phyloP scores from a whole-genome alignment of 2,113 vertebrate species.

The Heliornis fulica region DNA sequence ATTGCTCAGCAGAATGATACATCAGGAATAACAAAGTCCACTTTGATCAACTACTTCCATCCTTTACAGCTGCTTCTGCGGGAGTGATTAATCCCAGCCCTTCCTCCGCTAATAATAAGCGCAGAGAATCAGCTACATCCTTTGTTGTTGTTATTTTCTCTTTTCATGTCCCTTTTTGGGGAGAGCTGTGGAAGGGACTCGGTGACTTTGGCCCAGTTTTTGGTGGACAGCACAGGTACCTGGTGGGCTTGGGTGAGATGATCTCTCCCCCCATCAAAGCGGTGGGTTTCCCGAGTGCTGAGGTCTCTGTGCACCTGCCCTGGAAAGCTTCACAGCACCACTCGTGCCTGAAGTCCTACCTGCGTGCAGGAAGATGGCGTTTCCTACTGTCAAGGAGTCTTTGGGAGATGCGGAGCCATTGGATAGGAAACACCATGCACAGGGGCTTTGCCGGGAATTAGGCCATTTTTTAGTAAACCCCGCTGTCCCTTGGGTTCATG shows the following conservation, averaged over 20 bases:
- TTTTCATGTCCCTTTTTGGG: conserved; percentile 20
- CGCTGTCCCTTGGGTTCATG: not conserved
- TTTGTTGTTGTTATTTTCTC: conserved; percentile 56
- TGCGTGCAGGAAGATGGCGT: not conserved
- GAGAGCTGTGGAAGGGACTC: not conserved
- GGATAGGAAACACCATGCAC: conserved; percentile 29
- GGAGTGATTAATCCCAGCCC: conserved; percentile 47
- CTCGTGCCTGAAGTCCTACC: not conserved
- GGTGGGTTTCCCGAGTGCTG: rapidly evolving
- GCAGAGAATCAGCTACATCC: conserved; percentile 44
- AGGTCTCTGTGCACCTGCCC: not conserved
- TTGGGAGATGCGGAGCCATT: not conserved
- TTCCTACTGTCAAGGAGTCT: conserved; percentile 57
- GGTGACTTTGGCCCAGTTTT: not conserved
- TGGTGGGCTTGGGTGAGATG: rapidly evolving
- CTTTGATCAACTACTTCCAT: conserved; percentile 68
- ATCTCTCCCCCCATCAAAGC: not conserved
- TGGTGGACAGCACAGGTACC: not conserved
- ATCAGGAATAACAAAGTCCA: conserved; percentile 51
- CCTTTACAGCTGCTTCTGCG: conserved; percentile 53
- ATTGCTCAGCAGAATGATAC: conserved; percentile 59
- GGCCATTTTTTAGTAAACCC: not conserved
- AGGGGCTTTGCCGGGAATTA: conserved; percentile 45
- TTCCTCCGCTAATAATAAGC: conserved; percentile 59
- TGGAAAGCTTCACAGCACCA: not conserved